Percentiles rank a stretch among this genome's conserved stretches.
Evolutionary conservation across 2,797 vertebrate genomes (phyloP).

Genomic region (Sebastes oblongus): DNA sequence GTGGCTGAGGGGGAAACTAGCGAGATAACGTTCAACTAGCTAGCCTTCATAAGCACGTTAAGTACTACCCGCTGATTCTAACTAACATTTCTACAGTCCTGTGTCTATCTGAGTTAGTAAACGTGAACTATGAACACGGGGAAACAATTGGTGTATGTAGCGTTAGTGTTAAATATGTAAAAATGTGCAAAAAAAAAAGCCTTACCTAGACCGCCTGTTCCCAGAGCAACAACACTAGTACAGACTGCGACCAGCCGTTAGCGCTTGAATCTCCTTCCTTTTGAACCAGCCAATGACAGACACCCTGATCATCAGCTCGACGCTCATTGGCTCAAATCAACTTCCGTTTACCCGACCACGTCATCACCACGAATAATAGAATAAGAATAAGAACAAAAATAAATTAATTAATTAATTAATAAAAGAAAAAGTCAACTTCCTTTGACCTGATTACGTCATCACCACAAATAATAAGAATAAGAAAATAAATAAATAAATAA

Average conservation of each 20-base stretch:
- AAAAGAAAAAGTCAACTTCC: neutral
- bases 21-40: neutral
- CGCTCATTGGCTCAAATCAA: constrained; percentile 35
- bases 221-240: accelerated
- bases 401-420: too few species aligned
- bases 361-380: neutral
- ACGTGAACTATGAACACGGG: accelerated
- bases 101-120: accelerated
- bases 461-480: neutral
- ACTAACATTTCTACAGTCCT: accelerated
- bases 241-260: neutral
- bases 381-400: neutral
- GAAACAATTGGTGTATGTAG: too few species aligned
- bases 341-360: neutral
- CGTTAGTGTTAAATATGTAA: accelerated
- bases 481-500: too few species aligned
- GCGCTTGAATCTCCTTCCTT: constrained; percentile 11
- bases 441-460: neutral
- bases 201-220: constrained; percentile 3
- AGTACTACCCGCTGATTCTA: too few species aligned
- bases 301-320: neutral
- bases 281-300: constrained; percentile 54
- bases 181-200: neutral
- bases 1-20: neutral
- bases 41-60: neutral